Percentiles rank a stretch among this genome's conserved stretches.
Evolutionary conservation across 2,113 vertebrate genomes (phyloP).

Genomic region (Dermatemys mawii): DNA sequence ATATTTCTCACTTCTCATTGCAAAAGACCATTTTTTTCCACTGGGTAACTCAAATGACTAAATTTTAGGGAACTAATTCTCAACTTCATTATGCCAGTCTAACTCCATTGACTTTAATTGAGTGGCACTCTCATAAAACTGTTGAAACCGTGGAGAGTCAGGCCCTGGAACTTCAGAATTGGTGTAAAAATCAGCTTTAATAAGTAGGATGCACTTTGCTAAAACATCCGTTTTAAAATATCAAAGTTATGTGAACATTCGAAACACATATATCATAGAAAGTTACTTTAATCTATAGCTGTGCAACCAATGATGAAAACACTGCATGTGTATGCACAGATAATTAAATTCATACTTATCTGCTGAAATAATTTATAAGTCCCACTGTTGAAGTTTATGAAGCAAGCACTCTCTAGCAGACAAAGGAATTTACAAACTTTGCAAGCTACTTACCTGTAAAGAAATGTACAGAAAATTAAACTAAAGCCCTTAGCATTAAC

Average conservation of each 20-base stretch:
- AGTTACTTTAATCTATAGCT: not conserved
- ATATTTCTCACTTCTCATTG: constrained; percentile 3
- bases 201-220: not conserved
- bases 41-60: not conserved
- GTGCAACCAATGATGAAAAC: not conserved
- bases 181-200: not conserved
- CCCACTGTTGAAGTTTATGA: no score
- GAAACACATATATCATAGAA: not conserved
- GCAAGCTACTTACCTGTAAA: no score
- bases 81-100: not conserved
- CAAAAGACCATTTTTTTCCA: not conserved
- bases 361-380: not conserved
- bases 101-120: not conserved
- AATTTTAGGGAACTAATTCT: not conserved
- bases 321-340: not conserved
- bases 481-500: not conserved
- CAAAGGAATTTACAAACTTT: not conserved
- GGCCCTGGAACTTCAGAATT: not conserved
- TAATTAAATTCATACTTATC: not conserved
- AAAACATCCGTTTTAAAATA: not conserved
- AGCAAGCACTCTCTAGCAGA: not conserved
- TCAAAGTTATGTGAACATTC: not conserved
- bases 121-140: not conserved
- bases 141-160: not conserved
- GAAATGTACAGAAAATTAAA: not conserved